These are phyloP conservation scores for Hexactinellida sp. DNA, from an alignment of 37 sponge, comb jelly and placozoan species.

Conservation along the genomic window DNA sequence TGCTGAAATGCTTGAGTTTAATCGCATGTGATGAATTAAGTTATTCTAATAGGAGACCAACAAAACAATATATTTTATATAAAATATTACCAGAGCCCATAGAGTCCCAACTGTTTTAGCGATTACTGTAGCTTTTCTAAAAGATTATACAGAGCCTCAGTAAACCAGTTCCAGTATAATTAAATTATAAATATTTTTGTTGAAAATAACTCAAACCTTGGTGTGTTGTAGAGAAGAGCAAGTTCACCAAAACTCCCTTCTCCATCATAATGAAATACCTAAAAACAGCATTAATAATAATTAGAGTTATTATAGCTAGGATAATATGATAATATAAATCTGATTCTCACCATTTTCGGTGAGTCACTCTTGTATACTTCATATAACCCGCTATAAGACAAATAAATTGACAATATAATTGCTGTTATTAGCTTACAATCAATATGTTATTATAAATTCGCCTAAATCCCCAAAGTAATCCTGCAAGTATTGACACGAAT, in stretches of 20 bases:
- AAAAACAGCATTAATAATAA: too few species aligned
- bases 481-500: too few species aligned
- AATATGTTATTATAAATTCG: too few species aligned
- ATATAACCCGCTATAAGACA: background rate
- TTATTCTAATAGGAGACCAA: background rate
- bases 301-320: too few species aligned
- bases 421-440: too few species aligned
- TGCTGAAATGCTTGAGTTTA: background rate
- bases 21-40: background rate
- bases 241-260: conserved; percentile 87
- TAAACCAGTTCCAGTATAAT: background rate
- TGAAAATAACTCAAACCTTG: conserved; percentile 35
- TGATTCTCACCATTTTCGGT: background rate
- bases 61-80: background rate
- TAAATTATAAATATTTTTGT: background rate
- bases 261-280: conserved; percentile 64
- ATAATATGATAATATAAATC: too few species aligned
- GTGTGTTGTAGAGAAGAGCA: conserved; percentile 96
- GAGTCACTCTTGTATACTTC: background rate
- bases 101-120: conserved; percentile 51
- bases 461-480: too few species aligned
- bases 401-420: too few species aligned
- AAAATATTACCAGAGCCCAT: conserved; percentile 69
- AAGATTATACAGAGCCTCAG: background rate
- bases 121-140: conserved; percentile 75